Evolutionary conservation across 2,888 invertebrate species (phyloP).

Genomic region (Fissipunctia ypsillon): DNA sequence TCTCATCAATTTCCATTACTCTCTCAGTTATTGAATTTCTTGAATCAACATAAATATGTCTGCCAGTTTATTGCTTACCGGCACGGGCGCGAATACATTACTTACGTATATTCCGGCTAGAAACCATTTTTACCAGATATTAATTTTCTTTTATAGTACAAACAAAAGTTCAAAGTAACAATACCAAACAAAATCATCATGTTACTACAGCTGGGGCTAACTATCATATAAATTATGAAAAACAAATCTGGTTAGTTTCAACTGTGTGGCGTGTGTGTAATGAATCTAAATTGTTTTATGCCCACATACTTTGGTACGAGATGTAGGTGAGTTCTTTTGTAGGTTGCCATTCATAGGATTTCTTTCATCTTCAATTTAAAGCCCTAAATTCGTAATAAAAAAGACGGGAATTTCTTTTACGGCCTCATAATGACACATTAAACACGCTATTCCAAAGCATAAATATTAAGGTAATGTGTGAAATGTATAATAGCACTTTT

Average conservation of each 20-base stretch:
- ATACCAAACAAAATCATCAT: slow-evolving; percentile 70
- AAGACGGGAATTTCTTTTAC: slow-evolving; percentile 4
- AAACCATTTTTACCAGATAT: slow-evolving; percentile 63
- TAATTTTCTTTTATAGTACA: slow-evolving; percentile 67
- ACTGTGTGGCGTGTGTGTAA: slow-evolving; percentile 77
- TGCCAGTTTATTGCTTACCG: slow-evolving; percentile 42
- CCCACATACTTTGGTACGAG: slow-evolving; percentile 55
- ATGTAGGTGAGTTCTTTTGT: slow-evolving; percentile 64
- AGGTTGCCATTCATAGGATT: slow-evolving; percentile 45
- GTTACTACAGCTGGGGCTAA: slow-evolving; percentile 69
- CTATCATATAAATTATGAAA: slow-evolving; percentile 85
- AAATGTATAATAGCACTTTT: slow-evolving; percentile 43
- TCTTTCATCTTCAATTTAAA: slow-evolving; percentile 51
- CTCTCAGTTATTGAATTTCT: slow-evolving; percentile 49
- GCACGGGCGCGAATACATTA: slow-evolving; percentile 36
- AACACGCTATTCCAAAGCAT: slow-evolving; percentile 26
- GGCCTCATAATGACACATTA: slow-evolving; percentile 16
- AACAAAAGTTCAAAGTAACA: slow-evolving; percentile 74
- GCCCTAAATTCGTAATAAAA: slow-evolving; percentile 17
- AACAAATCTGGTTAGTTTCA: slow-evolving; percentile 84
- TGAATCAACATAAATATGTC: slow-evolving; percentile 52
- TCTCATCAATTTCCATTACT: slow-evolving; percentile 49
- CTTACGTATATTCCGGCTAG: slow-evolving; percentile 47
- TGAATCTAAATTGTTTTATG: slow-evolving; percentile 78
- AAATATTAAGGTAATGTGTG: slow-evolving; percentile 47